Evolutionary conservation across 1,140 invertebrate genomes (phyloP).

Genomic region (Drosophila bifasciata): DNA sequence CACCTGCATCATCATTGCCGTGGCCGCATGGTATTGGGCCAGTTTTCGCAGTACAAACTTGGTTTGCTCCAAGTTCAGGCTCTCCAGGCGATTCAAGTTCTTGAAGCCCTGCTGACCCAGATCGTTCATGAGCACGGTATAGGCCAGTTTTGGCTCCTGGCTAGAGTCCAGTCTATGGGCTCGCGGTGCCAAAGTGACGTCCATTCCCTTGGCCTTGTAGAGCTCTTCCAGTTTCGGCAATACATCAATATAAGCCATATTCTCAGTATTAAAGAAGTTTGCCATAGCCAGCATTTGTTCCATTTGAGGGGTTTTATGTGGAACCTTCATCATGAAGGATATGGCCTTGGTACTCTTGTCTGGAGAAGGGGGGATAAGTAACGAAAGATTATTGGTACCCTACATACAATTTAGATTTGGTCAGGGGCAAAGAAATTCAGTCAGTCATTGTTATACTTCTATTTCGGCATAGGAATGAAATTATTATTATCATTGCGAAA

Average conservation of each 20-base stretch:
- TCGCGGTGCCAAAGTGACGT: conserved; percentile 56
- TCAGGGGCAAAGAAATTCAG: background rate
- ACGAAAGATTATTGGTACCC: background rate
- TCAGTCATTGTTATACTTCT: background rate
- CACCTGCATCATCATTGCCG: conserved; percentile 39
- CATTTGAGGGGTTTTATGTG: conserved; percentile 62
- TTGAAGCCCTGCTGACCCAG: conserved; percentile 84
- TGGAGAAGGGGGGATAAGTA: conserved; percentile 1
- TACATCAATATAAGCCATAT: conserved; percentile 56
- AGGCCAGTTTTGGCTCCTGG: conserved; percentile 42
- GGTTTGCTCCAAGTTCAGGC: conserved; percentile 85
- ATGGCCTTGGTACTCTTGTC: conserved; percentile 53
- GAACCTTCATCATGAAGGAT: conserved; percentile 70
- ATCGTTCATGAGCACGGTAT: conserved; percentile 84
- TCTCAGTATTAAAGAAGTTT: conserved; percentile 68
- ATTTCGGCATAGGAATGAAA: background rate
- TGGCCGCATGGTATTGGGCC: conserved; percentile 86
- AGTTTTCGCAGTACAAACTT: conserved; percentile 84
- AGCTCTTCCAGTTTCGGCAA: conserved; percentile 62
- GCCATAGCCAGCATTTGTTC: conserved; percentile 50
- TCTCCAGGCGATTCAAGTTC: conserved; percentile 85
- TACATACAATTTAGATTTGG: background rate
- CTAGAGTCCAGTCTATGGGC: conserved; percentile 46
- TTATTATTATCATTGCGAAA: background rate
- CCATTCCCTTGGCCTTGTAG: conserved; percentile 59